Evolutionary conservation across 2,888 invertebrate species (phyloP).

Genomic region (Temnothorax rugatulus): DNA sequence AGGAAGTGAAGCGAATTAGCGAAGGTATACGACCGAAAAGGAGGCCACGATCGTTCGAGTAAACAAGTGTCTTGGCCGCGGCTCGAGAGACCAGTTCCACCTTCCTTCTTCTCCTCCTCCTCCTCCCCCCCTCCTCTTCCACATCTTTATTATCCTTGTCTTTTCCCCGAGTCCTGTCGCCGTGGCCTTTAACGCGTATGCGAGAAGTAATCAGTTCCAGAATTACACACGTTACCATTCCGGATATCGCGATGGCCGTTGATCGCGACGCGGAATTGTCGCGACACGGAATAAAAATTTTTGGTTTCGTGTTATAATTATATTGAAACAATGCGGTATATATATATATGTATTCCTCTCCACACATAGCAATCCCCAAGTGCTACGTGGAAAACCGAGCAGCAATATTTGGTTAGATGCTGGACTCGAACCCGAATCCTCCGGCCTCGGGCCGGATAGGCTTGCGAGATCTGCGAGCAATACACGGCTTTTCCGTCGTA

Average conservation of each 20-base stretch:
- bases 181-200: constrained; percentile 68
- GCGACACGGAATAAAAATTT: neutral
- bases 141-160: constrained; percentile 38
- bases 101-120: constrained; percentile 62
- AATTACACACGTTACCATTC: constrained; percentile 52
- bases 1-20: constrained; percentile 83
- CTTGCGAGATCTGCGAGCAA: neutral
- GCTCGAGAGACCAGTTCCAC: constrained; percentile 72
- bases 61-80: constrained; percentile 82
- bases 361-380: too few relatives aligned
- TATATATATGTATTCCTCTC: too few relatives aligned
- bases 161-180: constrained; percentile 66
- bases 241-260: constrained; percentile 19
- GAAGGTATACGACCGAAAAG: constrained; percentile 85
- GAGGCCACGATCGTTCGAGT: constrained; percentile 83
- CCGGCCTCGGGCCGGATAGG: too few relatives aligned
- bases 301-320: too few relatives aligned
- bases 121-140: constrained; percentile 33
- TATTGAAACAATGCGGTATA: too few relatives aligned
- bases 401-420: too few relatives aligned
- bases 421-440: too few relatives aligned
- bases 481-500: neutral
- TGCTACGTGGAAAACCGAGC: too few relatives aligned
- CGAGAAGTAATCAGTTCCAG: constrained; percentile 41
- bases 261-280: constrained; percentile 12